Evolutionary conservation across 2,113 vertebrate genomes (phyloP).

Genomic region (Daubentonia madagascariensis): DNA sequence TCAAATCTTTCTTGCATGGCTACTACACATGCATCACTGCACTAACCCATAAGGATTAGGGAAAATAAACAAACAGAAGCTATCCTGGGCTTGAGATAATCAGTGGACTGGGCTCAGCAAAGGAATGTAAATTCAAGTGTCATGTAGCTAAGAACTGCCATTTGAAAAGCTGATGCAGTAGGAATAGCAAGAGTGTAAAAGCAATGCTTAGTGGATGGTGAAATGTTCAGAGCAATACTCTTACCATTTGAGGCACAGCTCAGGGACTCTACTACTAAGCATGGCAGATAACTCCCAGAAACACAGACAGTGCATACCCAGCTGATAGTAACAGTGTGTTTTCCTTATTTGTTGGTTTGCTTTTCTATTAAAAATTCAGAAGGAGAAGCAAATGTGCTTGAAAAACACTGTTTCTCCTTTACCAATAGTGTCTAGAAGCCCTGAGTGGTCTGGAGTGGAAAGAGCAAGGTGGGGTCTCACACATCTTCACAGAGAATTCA

Average conservation of each 20-base stretch:
- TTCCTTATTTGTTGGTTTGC: not conserved
- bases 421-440: not conserved
- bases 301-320: fast-evolving
- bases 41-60: not conserved
- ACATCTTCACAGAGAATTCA: not conserved
- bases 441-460: not conserved
- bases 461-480: not conserved
- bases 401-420: not conserved
- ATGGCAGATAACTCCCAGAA: not conserved
- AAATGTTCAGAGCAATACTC: not conserved
- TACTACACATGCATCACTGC: not conserved
- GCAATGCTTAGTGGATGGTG: conserved; percentile 5
- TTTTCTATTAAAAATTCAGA: not conserved
- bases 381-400: not conserved
- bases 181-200: conserved; percentile 44
- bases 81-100: not conserved
- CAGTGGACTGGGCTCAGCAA: not conserved
- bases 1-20: not conserved
- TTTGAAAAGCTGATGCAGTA: not conserved
- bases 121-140: not conserved
- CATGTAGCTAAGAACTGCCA: not conserved
- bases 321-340: not conserved
- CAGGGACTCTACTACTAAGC: not conserved
- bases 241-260: not conserved
- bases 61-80: not conserved